These are phyloP conservation scores for Periophthalmodon schlosseri DNA, from an alignment of 2,113 vertebrate species.

Conservation along the genomic window DNA sequence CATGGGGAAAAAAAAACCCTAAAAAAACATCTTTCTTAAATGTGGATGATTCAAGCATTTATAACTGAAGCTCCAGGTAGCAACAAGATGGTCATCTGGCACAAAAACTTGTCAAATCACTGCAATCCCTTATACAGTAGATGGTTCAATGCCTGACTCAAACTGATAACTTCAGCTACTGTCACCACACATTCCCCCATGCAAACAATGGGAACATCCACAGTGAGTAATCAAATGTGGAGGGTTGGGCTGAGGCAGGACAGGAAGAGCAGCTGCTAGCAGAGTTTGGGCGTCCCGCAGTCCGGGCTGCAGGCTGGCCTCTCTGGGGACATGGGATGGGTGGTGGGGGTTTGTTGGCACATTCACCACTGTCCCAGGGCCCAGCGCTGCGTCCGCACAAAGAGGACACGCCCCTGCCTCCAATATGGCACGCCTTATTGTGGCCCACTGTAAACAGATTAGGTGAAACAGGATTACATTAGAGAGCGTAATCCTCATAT, in stretches of 20 bases:
- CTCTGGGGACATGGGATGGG: slow-evolving; percentile 30
- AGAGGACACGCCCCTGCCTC: slow-evolving; percentile 58
- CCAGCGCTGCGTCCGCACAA: slow-evolving; percentile 48
- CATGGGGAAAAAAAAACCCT: no score
- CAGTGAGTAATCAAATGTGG: slow-evolving; percentile 10
- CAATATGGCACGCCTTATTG: slow-evolving; percentile 34
- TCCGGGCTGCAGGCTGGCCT: slow-evolving; percentile 37
- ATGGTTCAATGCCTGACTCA: background rate
- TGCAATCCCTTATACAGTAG: background rate
- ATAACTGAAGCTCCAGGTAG: background rate
- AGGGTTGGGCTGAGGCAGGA: slow-evolving; percentile 16
- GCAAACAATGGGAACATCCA: slow-evolving; percentile 11
- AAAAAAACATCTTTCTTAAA: no score
- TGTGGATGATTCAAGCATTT: background rate
- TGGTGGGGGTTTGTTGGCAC: slow-evolving; percentile 29
- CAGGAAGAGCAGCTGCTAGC: slow-evolving; percentile 42
- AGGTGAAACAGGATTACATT: slow-evolving; percentile 55
- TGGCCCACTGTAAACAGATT: slow-evolving; percentile 54
- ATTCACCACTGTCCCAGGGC: slow-evolving; percentile 47
- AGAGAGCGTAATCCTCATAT: slow-evolving; percentile 36
- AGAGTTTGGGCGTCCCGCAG: slow-evolving; percentile 33
- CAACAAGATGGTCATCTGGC: background rate
- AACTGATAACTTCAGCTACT: background rate
- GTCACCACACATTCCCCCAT: slow-evolving; percentile 12
- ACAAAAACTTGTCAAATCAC: background rate